A percentile compares a stretch with the other conserved stretches of the same genome.
Evolutionary conservation across 1,140 invertebrate genomes (phyloP).

Genomic region (Apis florea): DNA sequence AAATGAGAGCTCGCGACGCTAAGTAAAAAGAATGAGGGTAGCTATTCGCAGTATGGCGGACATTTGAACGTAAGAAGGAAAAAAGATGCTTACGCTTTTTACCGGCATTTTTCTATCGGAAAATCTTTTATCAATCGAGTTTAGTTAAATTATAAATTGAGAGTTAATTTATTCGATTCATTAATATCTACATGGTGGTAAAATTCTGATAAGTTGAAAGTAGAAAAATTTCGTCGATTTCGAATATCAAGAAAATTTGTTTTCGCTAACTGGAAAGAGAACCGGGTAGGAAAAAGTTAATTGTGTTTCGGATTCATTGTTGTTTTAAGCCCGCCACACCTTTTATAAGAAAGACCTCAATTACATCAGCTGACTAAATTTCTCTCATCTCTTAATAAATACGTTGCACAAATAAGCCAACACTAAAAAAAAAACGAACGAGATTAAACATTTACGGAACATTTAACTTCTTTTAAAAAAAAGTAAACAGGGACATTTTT

Average conservation of each 20-base stretch:
- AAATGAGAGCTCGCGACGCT: conserved; percentile 3
- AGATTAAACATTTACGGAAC: neutral
- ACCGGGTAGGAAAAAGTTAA: no score
- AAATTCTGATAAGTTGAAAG: no score
- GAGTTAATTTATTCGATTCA: neutral
- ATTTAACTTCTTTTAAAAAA: neutral
- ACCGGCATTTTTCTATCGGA: neutral
- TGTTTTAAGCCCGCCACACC: no score
- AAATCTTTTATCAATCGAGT: neutral
- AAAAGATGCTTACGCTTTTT: no score
- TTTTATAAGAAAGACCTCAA: neutral
- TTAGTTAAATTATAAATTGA: neutral
- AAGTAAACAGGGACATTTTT: neutral
- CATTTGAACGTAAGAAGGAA: neutral
- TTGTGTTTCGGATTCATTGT: neutral
- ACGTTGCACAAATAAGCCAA: neutral
- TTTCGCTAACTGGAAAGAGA: no score
- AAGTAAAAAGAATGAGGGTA: conserved; percentile 18
- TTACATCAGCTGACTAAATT: neutral
- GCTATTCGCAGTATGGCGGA: neutral
- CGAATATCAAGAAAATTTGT: no score
- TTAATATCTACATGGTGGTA: no score
- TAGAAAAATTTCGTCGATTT: no score
- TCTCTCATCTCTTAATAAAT: neutral
- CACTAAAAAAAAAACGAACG: neutral